Conservation (phyloP, 2,797 vertebrate genomes). For the Hirundo rustica region DNA sequence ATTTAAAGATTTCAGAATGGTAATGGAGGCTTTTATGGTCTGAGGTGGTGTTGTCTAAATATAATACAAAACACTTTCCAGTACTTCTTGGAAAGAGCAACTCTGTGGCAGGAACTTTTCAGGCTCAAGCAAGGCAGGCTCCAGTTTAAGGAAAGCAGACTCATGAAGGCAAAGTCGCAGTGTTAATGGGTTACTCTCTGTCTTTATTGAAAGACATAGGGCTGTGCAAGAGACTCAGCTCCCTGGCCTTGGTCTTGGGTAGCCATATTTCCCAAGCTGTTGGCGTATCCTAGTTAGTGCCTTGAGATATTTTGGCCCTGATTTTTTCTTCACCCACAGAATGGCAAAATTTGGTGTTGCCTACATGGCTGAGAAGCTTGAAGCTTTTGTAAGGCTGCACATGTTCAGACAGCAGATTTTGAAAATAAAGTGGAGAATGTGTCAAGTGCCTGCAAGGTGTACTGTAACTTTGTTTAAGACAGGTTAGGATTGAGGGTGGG, state of each 20-base stretch:
- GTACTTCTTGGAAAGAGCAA: background rate
- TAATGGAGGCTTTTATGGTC: background rate
- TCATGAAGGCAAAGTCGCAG: background rate
- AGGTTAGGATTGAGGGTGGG: background rate
- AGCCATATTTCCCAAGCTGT: background rate
- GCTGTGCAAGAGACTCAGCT: accelerated
- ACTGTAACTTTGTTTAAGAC: background rate
- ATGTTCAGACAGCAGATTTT: conserved; percentile 11
- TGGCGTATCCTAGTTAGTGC: background rate
- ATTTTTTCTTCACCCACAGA: background rate
- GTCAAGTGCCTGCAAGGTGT: conserved; percentile 20
- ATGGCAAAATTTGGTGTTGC: background rate
- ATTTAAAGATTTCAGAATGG: background rate
- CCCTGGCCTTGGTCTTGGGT: background rate
- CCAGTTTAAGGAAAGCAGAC: background rate
- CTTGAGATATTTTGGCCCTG: background rate
- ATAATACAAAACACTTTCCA: background rate
- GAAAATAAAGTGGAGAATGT: background rate
- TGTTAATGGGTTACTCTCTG: background rate
- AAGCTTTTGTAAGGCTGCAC: background rate
- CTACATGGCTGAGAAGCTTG: background rate
- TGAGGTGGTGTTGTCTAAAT: background rate
- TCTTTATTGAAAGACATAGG: background rate
- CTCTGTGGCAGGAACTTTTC: background rate
- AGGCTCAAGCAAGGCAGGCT: background rate